A percentile compares a stretch with the other conserved stretches of the same genome.
These are phyloP conservation scores for Danio choprae DNA, from an alignment of 2,797 vertebrate genomes.

Conservation along the genomic window DNA sequence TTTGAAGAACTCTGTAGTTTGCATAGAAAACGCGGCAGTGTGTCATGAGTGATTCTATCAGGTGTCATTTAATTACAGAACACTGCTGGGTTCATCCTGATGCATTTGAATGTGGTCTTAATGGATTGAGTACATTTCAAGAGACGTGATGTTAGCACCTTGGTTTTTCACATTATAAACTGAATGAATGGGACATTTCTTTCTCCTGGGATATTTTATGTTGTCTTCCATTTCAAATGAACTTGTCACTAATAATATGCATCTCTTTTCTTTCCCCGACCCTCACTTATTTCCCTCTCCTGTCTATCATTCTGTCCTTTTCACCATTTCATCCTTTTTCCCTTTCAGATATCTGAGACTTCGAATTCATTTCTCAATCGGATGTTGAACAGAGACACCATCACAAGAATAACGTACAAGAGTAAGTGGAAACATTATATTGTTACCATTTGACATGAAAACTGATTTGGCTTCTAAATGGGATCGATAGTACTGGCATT, in stretches of 20 bases:
- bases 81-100: not conserved
- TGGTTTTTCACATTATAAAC: not conserved
- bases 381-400: conserved; percentile 99
- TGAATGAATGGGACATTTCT: not conserved
- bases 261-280: not conserved
- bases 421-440: conserved; percentile 84
- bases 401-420: conserved; percentile 99
- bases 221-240: conserved; percentile 19
- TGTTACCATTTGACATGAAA: conserved; percentile 10
- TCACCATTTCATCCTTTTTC: not conserved
- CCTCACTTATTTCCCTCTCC: not conserved
- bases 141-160: not conserved
- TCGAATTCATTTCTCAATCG: conserved; percentile 98
- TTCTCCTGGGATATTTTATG: not conserved
- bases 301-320: conserved; percentile 15
- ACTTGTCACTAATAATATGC: conserved; percentile 31
- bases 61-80: conserved; percentile 32
- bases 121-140: conserved; percentile 15
- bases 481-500: not conserved
- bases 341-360: conserved; percentile 92
- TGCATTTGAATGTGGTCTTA: not conserved
- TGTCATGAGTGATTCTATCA: not conserved
- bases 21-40: conserved; percentile 6
- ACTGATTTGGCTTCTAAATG: not conserved
- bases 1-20: conserved; percentile 9